Base-by-base conservation (phyloP, 2,888 invertebrate species). In the Mythimna impura region DNA sequence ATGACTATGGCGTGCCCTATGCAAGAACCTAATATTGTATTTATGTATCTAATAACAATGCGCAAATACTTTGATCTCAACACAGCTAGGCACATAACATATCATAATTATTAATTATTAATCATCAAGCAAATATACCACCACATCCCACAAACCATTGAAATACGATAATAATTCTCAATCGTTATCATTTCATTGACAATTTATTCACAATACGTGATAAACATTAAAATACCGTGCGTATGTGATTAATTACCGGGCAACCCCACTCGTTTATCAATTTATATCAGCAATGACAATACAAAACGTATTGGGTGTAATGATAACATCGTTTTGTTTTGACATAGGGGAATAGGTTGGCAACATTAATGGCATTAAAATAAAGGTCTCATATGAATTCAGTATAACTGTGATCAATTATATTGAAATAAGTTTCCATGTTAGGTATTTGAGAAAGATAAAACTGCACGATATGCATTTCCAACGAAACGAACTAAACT, bases 151-250 rank as follows among this genome's bases (percentile, higher is more conserved):
- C 81, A 67, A 58, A 71, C 63, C 66, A 58, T 60, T 60, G 55
- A 70, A 84, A 78, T 63, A 72, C 25, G 62, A 80, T 82, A 76
- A 82, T 70, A 67, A 75, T 81, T 76, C 70, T 43, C 54, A 57
- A 52, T 58, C 62, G 77, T 82, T 85, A 86, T 85, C 79, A 82
- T 82, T 82, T 69, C 76, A 81, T 81, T 78, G 72, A 63, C 60
- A 76, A 85, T 86, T 82, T 82, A 85, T 85, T 79, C 74, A 71
- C 66, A 69, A 76, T 67, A 73, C 79, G 76, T 80, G 83, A 85
- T 80, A 82, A 78, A 86, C 71, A 83, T 79, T 81, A 71, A 82
- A 82, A 77, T 76, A 68, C 36, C 61, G 68, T 73, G 66, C 22
- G 63, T 73, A 66, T 80, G 73, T 85, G 77, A 85, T 87, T 85